A percentile compares a stretch with the other conserved stretches of the same genome.
Conservation (phyloP, 2,888 invertebrate genomes). For the Drosophila mulleri region DNA sequence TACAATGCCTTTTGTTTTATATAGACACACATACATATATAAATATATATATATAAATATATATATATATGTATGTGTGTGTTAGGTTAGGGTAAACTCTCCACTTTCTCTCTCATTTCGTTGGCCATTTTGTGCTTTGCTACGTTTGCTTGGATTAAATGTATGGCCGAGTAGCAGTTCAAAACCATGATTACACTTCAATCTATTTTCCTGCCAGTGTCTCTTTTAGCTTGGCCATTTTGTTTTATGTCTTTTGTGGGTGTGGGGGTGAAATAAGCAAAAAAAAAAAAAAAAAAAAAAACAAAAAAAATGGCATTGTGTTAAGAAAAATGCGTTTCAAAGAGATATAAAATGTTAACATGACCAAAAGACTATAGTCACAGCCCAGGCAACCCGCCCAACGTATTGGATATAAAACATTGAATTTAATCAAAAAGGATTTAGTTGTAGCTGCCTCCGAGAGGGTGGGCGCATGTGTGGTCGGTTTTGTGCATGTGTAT, state of each 20-base stretch:
- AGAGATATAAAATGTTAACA: conserved; percentile 80
- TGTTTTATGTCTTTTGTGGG: conserved; percentile 68
- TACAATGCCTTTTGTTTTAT: conserved; percentile 80
- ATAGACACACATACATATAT: conserved; percentile 20
- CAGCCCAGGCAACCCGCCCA: conserved; percentile 37
- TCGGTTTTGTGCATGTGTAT: not conserved
- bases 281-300: conserved; percentile 12
- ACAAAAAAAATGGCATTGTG: conserved; percentile 59
- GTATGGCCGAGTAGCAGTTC: conserved; percentile 79
- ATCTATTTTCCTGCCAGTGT: conserved; percentile 70
- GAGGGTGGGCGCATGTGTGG: conserved; percentile 29
- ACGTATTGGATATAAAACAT: conserved; percentile 78
- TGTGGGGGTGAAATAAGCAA: conserved; percentile 38
- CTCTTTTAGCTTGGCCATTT: conserved; percentile 65
- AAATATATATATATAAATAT: not conserved
- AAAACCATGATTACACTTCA: conserved; percentile 81
- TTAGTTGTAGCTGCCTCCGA: conserved; percentile 49
- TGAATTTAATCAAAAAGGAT: conserved; percentile 81
- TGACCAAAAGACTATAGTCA: conserved; percentile 57
- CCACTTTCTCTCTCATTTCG: conserved; percentile 69
- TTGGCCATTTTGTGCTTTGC: conserved; percentile 74
- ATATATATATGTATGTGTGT: not conserved
- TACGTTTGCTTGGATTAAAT: conserved; percentile 78
- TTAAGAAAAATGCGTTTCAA: conserved; percentile 79
- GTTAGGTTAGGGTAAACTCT: conserved; percentile 49